Evolutionary conservation across 2,113 vertebrate species (phyloP), one percentile per base, ranked within the genome.

Genomic region (Maccullochella peelii): DNA sequence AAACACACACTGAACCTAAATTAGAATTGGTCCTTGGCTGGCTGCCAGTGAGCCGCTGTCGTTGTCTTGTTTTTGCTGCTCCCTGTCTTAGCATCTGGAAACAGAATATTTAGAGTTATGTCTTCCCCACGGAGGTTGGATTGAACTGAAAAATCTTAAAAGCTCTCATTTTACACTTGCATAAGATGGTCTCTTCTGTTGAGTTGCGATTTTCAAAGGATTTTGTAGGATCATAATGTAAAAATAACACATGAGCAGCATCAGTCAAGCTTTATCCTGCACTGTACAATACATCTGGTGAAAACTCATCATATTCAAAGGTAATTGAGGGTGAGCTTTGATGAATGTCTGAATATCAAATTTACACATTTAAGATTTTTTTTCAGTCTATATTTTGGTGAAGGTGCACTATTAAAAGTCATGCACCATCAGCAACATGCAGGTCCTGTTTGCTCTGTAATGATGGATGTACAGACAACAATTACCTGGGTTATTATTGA

Each of bases 11-110:
- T 65, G 10, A 82, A 36, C 36, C 71, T 25, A 49, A 11, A 84
- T 59, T 76, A 42, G 80, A 81, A 84, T 86, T 89, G 73, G 68
- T 80, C 30, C 25, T 65, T 84, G 68, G 67, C 82, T 63, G 0
- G 1, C 40, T 77, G 79, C 79, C 85, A 87, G 15, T 14, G n/a
- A 77, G 38, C 30, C 2, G 3, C 49, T 44, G 59, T 57, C 20
- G 11, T 76, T 57, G 33, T 68, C 38, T 74, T 82, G 38, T 79
- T 50, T 57, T 67, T 74, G 14, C 50, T 49, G 58, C 44, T 79
- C 23, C 16, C 59, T 47, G 71, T 59, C 83, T 66, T 25, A 65
- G 40, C 30, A 52, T 79, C 36, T 58, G 25, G 77, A 73, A 76
- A 76, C 40, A 47, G 54, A 83, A 79, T 79, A 77, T 79, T 70